These are phyloP conservation scores for Troglohyphantes excavatus DNA, from an alignment of 2,888 invertebrate species.

Conservation along the genomic window DNA sequence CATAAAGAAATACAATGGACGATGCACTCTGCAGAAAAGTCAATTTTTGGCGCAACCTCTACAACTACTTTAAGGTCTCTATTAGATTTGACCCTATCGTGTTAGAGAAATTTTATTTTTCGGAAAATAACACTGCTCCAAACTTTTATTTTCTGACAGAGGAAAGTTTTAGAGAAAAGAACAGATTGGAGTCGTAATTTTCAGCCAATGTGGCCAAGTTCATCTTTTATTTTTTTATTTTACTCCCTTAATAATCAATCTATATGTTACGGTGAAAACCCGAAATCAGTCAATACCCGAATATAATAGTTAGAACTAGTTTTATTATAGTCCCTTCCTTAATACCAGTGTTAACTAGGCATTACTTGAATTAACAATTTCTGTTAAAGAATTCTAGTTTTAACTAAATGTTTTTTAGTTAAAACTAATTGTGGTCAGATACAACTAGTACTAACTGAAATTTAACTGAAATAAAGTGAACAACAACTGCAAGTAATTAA, in stretches of 20 bases:
- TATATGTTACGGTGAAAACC: no score
- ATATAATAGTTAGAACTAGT: no score
- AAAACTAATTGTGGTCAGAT: neutral
- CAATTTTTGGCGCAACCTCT: conserved; percentile 4
- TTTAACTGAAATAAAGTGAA: no score
- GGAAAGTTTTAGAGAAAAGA: no score
- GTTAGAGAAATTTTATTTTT: conserved; percentile 23
- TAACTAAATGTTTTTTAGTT: neutral
- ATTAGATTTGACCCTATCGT: conserved; percentile 46
- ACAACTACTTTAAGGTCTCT: conserved; percentile 37
- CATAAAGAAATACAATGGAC: conserved; percentile 39
- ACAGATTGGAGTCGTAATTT: no score
- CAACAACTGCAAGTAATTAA: no score
- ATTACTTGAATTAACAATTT: neutral
- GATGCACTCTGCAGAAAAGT: conserved; percentile 3
- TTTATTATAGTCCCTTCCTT: no score
- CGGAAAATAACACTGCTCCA: neutral
- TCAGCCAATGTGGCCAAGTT: neutral
- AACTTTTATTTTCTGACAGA: neutral
- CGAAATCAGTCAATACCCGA: no score
- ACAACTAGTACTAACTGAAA: no score
- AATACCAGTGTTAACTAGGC: no score
- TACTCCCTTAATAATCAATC: no score
- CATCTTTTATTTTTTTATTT: neutral
- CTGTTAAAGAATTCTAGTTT: no score